Base-by-base conservation (phyloP, 2,797 vertebrate genomes). In the Hydrocynus forskahlii region DNA sequence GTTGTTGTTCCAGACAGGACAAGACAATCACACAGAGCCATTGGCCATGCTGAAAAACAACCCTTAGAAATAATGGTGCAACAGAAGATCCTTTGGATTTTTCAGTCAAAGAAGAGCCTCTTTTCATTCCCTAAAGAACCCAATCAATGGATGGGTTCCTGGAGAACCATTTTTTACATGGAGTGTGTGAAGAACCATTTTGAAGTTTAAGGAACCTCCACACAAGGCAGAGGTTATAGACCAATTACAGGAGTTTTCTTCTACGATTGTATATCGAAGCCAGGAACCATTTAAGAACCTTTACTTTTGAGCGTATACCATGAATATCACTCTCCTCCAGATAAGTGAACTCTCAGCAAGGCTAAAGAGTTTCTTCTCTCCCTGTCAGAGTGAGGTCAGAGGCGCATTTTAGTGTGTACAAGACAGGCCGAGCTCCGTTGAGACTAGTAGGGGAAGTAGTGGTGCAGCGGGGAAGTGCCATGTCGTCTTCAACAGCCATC, bases 1-100 rank as follows among this genome's bases (percentile, higher is more conserved):
- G 89, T 92, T 92, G 89, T 93, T 92, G 91, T 92, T 90, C 90
- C 90, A 91, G 91, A 93, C 74, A 86, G 86, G 91, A 89, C 90
- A 89, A 90, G 90, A 93, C 91, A 91, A 91, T 83, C 72, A 70
- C 29, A 79, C 57, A 0, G 40, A 77, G 14, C 38, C 62, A 7
- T 8, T 59, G 40, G 66, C 77, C 25, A 74, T 23, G 21, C 35
- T 21, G 13, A 63, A 81, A 73, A 64, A 52, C 9, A 72, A 64
- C 29, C 14, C 64, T 38, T 2, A 21, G 19, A 48, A 69, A 8
- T n/a, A 69, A 48, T 12, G 66, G 59, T 29, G 5, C 13, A 4
- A 29, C 4, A 29, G 12, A 63, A 13, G 25, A 63, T 2, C n/a
- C n/a, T n/a, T n/a, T n/a, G n/a, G n/a, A n/a, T n/a, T n/a, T n/a